phyloP scores from a whole-genome alignment of 2,797 vertebrate species.

The Anableps anableps region DNA sequence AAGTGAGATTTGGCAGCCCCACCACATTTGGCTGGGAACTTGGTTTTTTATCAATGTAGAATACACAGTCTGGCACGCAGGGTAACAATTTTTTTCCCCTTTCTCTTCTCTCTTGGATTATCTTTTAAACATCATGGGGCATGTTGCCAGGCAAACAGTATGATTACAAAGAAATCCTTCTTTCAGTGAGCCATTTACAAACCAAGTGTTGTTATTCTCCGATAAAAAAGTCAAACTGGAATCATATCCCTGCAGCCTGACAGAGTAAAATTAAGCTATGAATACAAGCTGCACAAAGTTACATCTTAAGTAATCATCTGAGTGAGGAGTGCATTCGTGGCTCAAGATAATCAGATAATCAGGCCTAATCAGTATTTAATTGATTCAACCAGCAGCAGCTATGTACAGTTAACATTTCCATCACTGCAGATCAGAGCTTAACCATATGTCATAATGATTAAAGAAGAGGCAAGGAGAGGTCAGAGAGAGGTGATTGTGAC shows the following conservation, averaged over 20 bases:
- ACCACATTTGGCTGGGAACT: conserved; percentile 61
- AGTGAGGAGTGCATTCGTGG: conserved; percentile 51
- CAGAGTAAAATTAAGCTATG: conserved; percentile 41
- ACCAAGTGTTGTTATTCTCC: conserved; percentile 51
- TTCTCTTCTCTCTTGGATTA: conserved; percentile 23
- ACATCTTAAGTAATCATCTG: conserved; percentile 62
- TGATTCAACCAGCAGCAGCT: conserved; percentile 56
- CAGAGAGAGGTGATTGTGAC: conserved; percentile 27
- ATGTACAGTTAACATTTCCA: conserved; percentile 60
- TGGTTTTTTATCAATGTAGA: conserved; percentile 61
- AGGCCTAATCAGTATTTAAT: conserved; percentile 69
- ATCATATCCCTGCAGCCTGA: conserved; percentile 31
- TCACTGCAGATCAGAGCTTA: conserved; percentile 54
- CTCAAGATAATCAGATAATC: conserved; percentile 76
- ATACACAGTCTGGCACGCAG: conserved; percentile 68
- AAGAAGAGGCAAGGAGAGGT: conserved; percentile 5
- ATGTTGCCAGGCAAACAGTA: conserved; percentile 43
- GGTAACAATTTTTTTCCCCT: conserved; percentile 34
- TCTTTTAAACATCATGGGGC: conserved; percentile 55
- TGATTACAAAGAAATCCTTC: conserved; percentile 48
- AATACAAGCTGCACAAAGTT: conserved; percentile 37
- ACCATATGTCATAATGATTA: conserved; percentile 56
- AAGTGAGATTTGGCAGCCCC: conserved; percentile 69
- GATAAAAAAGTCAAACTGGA: conserved; percentile 40
- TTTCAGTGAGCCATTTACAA: conserved; percentile 38